Percentiles rank a stretch among this genome's conserved stretches.
phyloP scores from a whole-genome alignment of 2,797 vertebrate genomes.

The Centropyge bicolor region DNA sequence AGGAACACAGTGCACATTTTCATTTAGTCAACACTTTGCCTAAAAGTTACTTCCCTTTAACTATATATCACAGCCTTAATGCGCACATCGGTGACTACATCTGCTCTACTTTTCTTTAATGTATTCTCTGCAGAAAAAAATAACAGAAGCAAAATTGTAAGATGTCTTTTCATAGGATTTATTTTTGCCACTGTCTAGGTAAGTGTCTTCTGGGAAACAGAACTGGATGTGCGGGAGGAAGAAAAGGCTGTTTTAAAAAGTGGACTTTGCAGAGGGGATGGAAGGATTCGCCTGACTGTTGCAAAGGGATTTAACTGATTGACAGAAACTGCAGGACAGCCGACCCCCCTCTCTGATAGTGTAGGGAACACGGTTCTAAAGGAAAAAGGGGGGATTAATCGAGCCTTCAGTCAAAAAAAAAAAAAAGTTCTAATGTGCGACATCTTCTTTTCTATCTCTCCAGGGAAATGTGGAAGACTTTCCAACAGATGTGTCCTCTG shows the following conservation, averaged over 20 bases:
- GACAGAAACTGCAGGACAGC: slow-evolving; percentile 73
- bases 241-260: slow-evolving; percentile 66
- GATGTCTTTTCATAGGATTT: slow-evolving; percentile 59
- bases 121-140: slow-evolving; percentile 54
- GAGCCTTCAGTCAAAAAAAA: slow-evolving; percentile 58
- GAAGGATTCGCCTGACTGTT: slow-evolving; percentile 56
- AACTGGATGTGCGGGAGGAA: slow-evolving; percentile 64
- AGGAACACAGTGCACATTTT: slow-evolving; percentile 13
- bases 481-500: slow-evolving; percentile 79
- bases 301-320: slow-evolving; percentile 77
- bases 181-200: slow-evolving; percentile 59
- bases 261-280: slow-evolving; percentile 57
- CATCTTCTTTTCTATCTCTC: slow-evolving; percentile 64
- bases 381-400: slow-evolving; percentile 59
- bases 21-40: slow-evolving; percentile 26
- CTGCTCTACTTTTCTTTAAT: slow-evolving; percentile 71
- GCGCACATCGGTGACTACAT: slow-evolving; percentile 46
- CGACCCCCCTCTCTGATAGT: slow-evolving; percentile 59
- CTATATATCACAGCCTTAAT: slow-evolving; percentile 30
- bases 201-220: slow-evolving; percentile 69
- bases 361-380: slow-evolving; percentile 53
- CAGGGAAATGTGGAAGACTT: slow-evolving; percentile 74
- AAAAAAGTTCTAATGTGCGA: slow-evolving; percentile 66
- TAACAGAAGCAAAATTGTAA: slow-evolving; percentile 55
- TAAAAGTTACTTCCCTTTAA: slow-evolving; percentile 34